Evolutionary conservation across 92 coral and sea anemone genomes (phyloP), one percentile per base, ranked within the genome.

Genomic region (Siderastrea radians): DNA sequence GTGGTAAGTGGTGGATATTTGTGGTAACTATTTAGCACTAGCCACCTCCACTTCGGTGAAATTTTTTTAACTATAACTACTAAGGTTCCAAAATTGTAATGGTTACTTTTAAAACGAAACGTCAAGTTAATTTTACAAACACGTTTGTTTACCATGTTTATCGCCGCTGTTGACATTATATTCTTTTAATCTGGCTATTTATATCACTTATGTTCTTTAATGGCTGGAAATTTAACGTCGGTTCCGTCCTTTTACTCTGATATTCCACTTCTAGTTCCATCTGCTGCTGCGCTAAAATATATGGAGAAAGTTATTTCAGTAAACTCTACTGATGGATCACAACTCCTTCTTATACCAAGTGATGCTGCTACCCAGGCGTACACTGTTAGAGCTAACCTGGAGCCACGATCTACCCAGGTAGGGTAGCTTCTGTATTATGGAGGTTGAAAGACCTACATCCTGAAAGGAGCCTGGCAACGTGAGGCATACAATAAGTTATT

Each of bases 381-480:
- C 80, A 75, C 80, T 14, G 45, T 57, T 19, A 5, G 65, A 53
- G 66, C 80, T 3, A 75, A 53, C 65, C 50, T 75, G 80, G 65
- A 75, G 12, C 80, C 80, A 75, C 80, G 80, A 54, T 75, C 80
- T 75, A 75, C n/a, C 80, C 80, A 75, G 80, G 80, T 75, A 75
- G 49, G 17, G 65, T 46, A 55, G 60, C 12, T 55, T 55, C 60
- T 55, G 8, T 55, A 55, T 55, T 14, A 55, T 55, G 12, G 60
- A 3, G 60, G 3, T 55, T 55, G 8, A 55, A 55, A 48, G n/a
- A 15, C 17, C n/a, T 46, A 10, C 43, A 66, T 6, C 6, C 47
- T 66, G 47, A 66, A 17, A 17, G n/a, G 12, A 66, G 43, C 11
- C 45, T 5, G 9, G 46, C 71, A 66, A 5, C 46, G 43, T 43